Conservation (phyloP, 2,113 vertebrate genomes). For the Oceanodroma tethys region DNA sequence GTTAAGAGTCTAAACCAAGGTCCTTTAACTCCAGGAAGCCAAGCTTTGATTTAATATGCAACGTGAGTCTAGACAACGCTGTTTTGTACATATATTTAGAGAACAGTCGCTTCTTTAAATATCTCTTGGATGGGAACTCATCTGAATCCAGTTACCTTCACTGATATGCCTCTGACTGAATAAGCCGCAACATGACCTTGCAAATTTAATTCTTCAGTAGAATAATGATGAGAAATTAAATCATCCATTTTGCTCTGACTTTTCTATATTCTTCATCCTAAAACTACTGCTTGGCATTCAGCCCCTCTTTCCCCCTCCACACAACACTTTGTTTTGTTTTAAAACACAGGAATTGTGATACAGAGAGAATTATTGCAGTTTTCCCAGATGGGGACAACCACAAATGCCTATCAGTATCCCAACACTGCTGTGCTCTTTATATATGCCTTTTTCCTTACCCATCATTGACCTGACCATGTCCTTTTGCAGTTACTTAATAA, state of each 20-base stretch:
- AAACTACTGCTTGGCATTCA: neutral
- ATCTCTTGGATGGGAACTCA: neutral
- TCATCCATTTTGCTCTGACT: constrained; percentile 26
- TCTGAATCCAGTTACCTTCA: constrained; percentile 52
- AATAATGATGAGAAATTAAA: constrained; percentile 55
- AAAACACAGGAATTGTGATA: neutral
- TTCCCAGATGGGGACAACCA: neutral
- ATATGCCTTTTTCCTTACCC: neutral
- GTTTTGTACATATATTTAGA: constrained; percentile 23
- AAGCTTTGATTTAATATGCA: neutral
- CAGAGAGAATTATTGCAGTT: neutral
- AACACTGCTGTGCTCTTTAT: neutral
- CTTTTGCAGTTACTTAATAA: constrained; percentile 37
- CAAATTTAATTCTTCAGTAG: constrained; percentile 55
- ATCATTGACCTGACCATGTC: neutral
- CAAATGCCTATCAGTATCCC: neutral
- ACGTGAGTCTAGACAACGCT: neutral
- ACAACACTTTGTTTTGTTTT: neutral
- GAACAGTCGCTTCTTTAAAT: constrained; percentile 29
- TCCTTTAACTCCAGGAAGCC: neutral
- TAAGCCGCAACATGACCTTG: constrained; percentile 12
- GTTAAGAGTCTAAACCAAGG: neutral
- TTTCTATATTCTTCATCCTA: constrained; percentile 14
- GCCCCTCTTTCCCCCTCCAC: neutral
- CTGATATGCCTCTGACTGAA: constrained; percentile 19